Conservation (phyloP, 1,140 invertebrate species). For the Fopius arisanus region DNA sequence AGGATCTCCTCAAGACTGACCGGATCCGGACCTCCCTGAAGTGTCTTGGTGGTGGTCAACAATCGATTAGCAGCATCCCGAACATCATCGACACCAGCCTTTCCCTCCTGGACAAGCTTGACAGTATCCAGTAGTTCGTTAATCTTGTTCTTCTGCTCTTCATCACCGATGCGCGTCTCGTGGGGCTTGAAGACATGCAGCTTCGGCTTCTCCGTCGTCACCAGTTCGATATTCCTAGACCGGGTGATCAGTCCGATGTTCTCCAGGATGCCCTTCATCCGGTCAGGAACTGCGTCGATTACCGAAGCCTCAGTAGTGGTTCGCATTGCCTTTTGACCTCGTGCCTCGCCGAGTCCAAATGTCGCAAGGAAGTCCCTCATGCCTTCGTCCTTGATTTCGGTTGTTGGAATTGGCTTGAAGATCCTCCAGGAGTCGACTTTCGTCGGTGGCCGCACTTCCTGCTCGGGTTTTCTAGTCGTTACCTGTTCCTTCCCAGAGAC, state of each 20-base stretch:
- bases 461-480: constrained; percentile 41
- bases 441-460: constrained; percentile 13
- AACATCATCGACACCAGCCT: constrained; percentile 47
- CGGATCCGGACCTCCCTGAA: constrained; percentile 59
- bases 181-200: constrained; percentile 64
- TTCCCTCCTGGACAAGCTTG: constrained; percentile 62
- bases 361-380: constrained; percentile 68
- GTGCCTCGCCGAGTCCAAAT: constrained; percentile 64
- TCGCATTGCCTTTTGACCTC: constrained; percentile 55
- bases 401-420: constrained; percentile 69
- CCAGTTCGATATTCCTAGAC: constrained; percentile 18
- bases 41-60: constrained; percentile 49
- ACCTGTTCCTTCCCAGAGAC: constrained; percentile 31
- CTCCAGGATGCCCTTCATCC: constrained; percentile 64
- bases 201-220: constrained; percentile 25
- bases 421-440: constrained; percentile 63
- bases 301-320: constrained; percentile 41
- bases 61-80: constrained; percentile 55
- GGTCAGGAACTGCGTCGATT: constrained; percentile 62
- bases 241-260: constrained; percentile 63
- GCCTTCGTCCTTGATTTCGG: constrained; percentile 58
- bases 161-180: constrained; percentile 46
- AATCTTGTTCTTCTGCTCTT: constrained; percentile 57
- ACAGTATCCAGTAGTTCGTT: constrained; percentile 62
- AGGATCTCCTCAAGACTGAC: constrained; percentile 60